phyloP scores from a whole-genome alignment of 2,888 invertebrate species.

The Dermolepida albohirtum region DNA sequence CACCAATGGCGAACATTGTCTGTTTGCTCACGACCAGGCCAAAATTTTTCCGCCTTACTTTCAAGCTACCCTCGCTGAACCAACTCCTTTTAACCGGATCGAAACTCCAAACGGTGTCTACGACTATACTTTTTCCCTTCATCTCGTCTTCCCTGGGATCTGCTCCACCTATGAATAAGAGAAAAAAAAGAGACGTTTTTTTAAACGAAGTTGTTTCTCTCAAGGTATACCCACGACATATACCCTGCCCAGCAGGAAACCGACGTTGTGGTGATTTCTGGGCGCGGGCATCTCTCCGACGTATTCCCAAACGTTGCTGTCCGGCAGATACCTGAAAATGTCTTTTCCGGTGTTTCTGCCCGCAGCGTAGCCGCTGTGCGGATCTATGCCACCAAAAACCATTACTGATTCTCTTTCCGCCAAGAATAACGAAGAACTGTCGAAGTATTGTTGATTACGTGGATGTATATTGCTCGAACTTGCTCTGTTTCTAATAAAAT shows the following conservation, averaged over 20 bases:
- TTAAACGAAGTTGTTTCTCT: slow-evolving; percentile 14
- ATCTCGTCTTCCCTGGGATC: slow-evolving; percentile 73
- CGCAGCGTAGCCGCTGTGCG: slow-evolving; percentile 69
- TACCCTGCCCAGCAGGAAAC: slow-evolving; percentile 73
- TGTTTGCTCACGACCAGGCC: slow-evolving; percentile 75
- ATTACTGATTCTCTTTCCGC: slow-evolving; percentile 72
- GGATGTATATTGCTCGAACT: slow-evolving; percentile 49
- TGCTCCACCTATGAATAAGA: slow-evolving; percentile 68
- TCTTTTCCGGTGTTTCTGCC: slow-evolving; percentile 73
- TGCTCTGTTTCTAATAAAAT: slow-evolving; percentile 47
- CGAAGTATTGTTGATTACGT: slow-evolving; percentile 46
- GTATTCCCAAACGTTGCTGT: slow-evolving; percentile 74
- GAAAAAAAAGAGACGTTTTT: slow-evolving; percentile 2
- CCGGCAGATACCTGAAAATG: slow-evolving; percentile 71
- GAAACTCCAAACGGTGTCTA: slow-evolving; percentile 77
- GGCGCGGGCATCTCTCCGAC: slow-evolving; percentile 78
- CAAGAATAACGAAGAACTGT: slow-evolving; percentile 41
- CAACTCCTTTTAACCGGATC: slow-evolving; percentile 74
- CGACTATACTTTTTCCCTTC: slow-evolving; percentile 70
- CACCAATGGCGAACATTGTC: slow-evolving; percentile 79
- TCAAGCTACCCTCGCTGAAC: slow-evolving; percentile 73
- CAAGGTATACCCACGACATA: slow-evolving; percentile 72
- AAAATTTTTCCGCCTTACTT: slow-evolving; percentile 75
- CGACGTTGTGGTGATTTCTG: slow-evolving; percentile 76
- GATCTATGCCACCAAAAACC: slow-evolving; percentile 78